Evolutionary conservation across 2,797 vertebrate genomes (phyloP).

Genomic region (Taeniopygia guttata): DNA sequence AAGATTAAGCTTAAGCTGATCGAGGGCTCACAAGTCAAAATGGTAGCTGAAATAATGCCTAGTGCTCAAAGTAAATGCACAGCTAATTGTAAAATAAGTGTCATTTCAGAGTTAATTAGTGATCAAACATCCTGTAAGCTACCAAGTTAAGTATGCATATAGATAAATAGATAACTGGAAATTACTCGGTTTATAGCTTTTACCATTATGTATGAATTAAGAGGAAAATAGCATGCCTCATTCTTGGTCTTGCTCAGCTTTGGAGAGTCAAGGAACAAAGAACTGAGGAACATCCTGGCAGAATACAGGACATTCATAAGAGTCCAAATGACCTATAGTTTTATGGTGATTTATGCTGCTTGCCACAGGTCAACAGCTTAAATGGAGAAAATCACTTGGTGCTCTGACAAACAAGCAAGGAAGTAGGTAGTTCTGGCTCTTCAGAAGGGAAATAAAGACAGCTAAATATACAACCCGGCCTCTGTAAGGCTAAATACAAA

Average conservation of each 20-base stretch:
- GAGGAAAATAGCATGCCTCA: not conserved
- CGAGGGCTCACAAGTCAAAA: not conserved
- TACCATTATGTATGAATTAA: not conserved
- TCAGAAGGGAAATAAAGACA: not conserved
- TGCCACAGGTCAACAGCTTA: not conserved
- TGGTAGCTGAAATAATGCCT: not conserved
- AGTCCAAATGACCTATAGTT: not conserved
- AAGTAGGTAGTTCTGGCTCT: not conserved
- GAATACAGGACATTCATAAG: not conserved
- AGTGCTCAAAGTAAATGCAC: not conserved
- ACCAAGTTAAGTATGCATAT: not conserved
- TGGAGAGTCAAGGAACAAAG: not conserved
- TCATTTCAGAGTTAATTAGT: not conserved
- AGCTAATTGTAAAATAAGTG: not conserved
- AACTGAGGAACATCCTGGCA: not conserved
- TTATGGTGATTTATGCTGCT: not conserved
- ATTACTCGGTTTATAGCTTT: not conserved
- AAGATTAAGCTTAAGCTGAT: not conserved
- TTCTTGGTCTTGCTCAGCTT: not conserved
- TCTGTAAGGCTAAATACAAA: not conserved
- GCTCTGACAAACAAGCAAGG: not conserved
- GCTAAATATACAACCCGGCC: not conserved
- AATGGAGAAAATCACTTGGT: not conserved
- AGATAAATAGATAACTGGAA: not conserved
- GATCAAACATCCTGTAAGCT: not conserved